A percentile compares a stretch with the other conserved stretches of the same genome.
Conservation (phyloP, 2,888 invertebrate genomes). For the Allygus modestus region DNA sequence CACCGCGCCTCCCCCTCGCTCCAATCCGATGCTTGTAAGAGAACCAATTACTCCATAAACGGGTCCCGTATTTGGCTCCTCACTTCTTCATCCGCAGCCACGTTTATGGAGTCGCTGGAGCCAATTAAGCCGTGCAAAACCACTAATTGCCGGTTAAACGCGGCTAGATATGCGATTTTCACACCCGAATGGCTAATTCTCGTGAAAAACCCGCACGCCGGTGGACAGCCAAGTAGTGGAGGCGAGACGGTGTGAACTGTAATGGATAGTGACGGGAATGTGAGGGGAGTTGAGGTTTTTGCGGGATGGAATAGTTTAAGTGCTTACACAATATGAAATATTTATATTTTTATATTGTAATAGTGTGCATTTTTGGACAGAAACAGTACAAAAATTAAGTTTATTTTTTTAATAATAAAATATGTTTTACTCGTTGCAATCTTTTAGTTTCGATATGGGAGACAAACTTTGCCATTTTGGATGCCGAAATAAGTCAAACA, state of each 20-base stretch:
- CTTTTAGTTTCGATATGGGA: too few species aligned
- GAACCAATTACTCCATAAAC: constrained; percentile 26
- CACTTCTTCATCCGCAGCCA: not conserved
- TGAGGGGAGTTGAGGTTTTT: too few species aligned
- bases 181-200: constrained; percentile 33
- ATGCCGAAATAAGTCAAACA: too few species aligned
- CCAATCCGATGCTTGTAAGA: constrained; percentile 22
- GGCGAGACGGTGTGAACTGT: not conserved
- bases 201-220: constrained; percentile 8
- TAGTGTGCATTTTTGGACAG: too few species aligned
- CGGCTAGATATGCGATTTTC: constrained; percentile 30
- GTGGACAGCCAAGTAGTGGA: not conserved
- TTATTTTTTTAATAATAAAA: too few species aligned
- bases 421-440: too few species aligned
- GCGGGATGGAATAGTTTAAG: too few species aligned
- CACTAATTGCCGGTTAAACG: constrained; percentile 26
- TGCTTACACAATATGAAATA: too few species aligned
- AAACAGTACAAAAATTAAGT: too few species aligned
- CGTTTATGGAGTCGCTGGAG: not conserved
- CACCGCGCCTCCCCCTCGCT: not conserved
- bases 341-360: too few species aligned
- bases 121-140: constrained; percentile 24
- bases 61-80: constrained; percentile 20
- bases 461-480: too few species aligned
- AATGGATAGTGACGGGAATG: too few species aligned